These are phyloP conservation scores for Entomobrya proxima DNA, from an alignment of 2,888 invertebrate species.

Conservation along the genomic window DNA sequence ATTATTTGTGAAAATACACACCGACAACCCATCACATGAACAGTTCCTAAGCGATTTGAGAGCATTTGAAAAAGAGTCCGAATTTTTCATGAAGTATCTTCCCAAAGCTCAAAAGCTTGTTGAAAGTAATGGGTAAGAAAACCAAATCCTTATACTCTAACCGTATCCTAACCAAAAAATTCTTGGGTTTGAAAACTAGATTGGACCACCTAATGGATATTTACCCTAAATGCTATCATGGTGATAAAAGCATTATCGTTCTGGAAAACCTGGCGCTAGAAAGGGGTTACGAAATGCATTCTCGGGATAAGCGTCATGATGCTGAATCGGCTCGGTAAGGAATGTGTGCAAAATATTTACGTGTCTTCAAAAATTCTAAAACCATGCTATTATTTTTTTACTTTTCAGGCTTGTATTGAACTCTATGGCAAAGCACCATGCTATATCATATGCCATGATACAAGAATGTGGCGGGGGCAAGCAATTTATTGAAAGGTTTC, in stretches of 20 bases:
- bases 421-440: no score
- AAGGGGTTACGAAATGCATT: not conserved
- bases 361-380: no score
- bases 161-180: not conserved
- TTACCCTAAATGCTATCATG: conserved; percentile 3
- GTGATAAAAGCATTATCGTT: not conserved
- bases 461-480: no score
- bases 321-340: not conserved
- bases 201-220: not conserved
- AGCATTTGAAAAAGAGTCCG: conserved; percentile 24
- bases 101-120: not conserved
- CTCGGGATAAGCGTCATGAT: not conserved
- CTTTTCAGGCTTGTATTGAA: no score
- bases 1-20: conserved; percentile 13
- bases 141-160: not conserved
- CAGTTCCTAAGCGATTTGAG: not conserved
- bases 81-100: not conserved
- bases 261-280: not conserved
- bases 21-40: not conserved
- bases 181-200: not conserved
- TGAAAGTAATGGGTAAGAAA: not conserved
- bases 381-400: no score
- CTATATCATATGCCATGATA: no score
- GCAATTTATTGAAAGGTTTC: no score
- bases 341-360: no score